A percentile compares a stretch with the other conserved stretches of the same genome.
These are phyloP conservation scores for Micrasema minimum DNA, from an alignment of 1,140 invertebrate species.

Conservation along the genomic window DNA sequence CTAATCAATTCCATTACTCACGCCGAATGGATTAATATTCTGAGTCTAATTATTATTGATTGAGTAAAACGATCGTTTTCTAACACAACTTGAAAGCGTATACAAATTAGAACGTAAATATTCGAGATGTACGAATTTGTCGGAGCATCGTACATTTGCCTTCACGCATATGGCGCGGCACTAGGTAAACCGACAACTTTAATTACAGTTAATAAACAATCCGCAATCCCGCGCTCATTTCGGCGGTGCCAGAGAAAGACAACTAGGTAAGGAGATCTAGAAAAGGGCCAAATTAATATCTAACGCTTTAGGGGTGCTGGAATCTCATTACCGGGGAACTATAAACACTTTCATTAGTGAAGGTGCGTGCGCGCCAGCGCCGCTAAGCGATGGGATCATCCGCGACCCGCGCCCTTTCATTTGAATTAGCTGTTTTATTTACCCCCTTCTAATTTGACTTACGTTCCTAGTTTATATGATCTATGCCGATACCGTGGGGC, in stretches of 20 bases:
- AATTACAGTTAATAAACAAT: slow-evolving; percentile 53
- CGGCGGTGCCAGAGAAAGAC: slow-evolving; percentile 4
- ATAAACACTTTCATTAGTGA: slow-evolving; percentile 49
- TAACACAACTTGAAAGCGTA: too few relatives aligned
- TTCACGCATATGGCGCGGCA: not conserved
- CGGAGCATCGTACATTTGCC: too few relatives aligned
- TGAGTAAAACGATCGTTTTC: too few relatives aligned
- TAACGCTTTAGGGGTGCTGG: slow-evolving; percentile 25
- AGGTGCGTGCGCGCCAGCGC: slow-evolving; percentile 31
- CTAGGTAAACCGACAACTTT: slow-evolving; percentile 42
- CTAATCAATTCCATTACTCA: too few relatives aligned
- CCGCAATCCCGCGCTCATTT: slow-evolving; percentile 42
- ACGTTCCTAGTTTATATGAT: slow-evolving; percentile 12
- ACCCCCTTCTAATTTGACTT: slow-evolving; percentile 29
- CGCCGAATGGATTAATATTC: too few relatives aligned
- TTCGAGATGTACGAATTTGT: too few relatives aligned
- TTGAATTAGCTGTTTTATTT: slow-evolving; percentile 40
- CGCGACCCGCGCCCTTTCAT: slow-evolving; percentile 37
- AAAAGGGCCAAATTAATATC: slow-evolving; percentile 44
- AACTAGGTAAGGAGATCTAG: not conserved
- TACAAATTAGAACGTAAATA: too few relatives aligned
- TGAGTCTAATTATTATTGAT: too few relatives aligned
- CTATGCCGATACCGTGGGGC: not conserved
- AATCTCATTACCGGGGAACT: slow-evolving; percentile 49
- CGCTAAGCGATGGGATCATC: slow-evolving; percentile 39